Base-by-base conservation (phyloP, 2,113 vertebrate species). In the Donacobius atricapilla region DNA sequence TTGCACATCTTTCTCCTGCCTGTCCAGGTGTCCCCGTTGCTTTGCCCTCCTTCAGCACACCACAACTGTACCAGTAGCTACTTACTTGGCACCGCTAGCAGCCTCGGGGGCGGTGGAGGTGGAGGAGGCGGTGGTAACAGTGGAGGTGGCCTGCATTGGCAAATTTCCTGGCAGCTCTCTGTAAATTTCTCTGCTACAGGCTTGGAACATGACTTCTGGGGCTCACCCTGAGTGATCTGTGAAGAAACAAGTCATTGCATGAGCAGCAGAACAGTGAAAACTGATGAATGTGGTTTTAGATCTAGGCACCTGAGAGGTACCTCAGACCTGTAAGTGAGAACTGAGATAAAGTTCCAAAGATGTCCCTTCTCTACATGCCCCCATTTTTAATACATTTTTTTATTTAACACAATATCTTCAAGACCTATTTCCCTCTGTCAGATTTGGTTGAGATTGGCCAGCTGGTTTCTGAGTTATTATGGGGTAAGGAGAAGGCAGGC, bases 191-290 rank as follows among this genome's bases (percentile, higher is more conserved):
- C 98, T 85, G 95, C 97, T 98, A 97, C 97, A 90, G 98, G 98
- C 97, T 97, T 99, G 95, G 98, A 98, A 96, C 99, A 99, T 98
- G 99, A 98, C 97, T 98, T 99, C 98, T 99, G 99, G 95, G 99
- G 98, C 96, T 99, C 99, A 84, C 98, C 99, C 91, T 98, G 98
- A 94, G 98, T 98, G 96, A 98, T 94, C 99, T 99, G 97, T 86
- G 89, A 92, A 97, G 92, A 95, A 93, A 97, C 7, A 78, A 95
- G 56, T 66, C 47, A 94, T 89, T 66, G 60, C 30, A 70, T 96
- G 60, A 97, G 56, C 50, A 93, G 35, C 33, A 87, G 48, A 89
- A 90, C 45, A 84, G 33, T 40, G 53, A 93, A 79, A 85, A 88
- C 10, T 66, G 37, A 24, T 14, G 0, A 79, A 50, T 13, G 14